Evolutionary conservation across 2,888 invertebrate species (phyloP).

Genomic region (Cantharis nigra): DNA sequence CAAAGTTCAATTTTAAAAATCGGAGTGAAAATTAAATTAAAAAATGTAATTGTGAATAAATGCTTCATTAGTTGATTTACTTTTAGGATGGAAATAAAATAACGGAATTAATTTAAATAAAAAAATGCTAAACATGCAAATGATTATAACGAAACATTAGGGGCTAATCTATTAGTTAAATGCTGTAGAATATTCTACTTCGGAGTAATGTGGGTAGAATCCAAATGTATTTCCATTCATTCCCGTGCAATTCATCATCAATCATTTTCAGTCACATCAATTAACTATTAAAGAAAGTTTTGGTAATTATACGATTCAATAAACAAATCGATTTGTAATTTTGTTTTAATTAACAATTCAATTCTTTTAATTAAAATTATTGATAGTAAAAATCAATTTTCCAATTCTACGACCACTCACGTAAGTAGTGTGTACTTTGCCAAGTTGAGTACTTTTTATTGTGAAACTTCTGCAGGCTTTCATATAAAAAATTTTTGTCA

Average conservation of each 20-base stretch:
- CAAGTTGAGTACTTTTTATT: background rate
- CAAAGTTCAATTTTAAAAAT: background rate
- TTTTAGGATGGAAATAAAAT: background rate
- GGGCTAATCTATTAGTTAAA: background rate
- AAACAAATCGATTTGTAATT: background rate
- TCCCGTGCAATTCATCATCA: background rate
- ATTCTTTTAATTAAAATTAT: background rate
- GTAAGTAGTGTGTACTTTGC: background rate
- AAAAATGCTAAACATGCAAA: background rate
- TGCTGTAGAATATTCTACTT: background rate
- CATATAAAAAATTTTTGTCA: conserved; percentile 6
- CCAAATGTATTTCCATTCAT: background rate
- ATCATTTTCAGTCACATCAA: background rate
- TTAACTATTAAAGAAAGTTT: background rate
- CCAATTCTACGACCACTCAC: background rate
- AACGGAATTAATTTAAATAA: background rate
- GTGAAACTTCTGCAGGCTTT: background rate
- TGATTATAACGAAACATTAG: background rate
- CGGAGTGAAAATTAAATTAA: background rate
- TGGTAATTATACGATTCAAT: background rate
- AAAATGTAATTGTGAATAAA: background rate
- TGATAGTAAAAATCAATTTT: background rate
- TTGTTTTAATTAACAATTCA: background rate
- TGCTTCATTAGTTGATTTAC: background rate
- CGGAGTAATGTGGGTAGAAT: background rate